These are phyloP conservation scores for Seriola dumerili DNA, from an alignment of 2,113 vertebrate genomes.

Conservation along the genomic window DNA sequence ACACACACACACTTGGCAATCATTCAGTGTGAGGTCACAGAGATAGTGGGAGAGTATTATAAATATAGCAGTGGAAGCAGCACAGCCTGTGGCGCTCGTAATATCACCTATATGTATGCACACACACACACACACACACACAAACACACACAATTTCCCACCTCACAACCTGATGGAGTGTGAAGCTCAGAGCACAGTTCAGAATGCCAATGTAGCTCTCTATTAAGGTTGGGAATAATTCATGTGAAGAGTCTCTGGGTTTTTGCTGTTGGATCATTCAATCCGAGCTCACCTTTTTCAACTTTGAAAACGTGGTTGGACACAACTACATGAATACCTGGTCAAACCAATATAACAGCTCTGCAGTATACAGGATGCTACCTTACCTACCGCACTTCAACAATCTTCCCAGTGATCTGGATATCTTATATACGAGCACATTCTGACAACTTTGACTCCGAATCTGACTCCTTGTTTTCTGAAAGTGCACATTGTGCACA, in stretches of 20 bases:
- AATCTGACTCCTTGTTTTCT: not conserved
- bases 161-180: conserved; percentile 57
- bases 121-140: not conserved
- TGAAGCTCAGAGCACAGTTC: conserved; percentile 58
- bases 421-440: not conserved
- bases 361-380: not conserved
- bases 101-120: conserved; percentile 52
- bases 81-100: conserved; percentile 47
- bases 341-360: not conserved
- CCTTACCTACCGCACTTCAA: not conserved
- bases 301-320: conserved; percentile 15
- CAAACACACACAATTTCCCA: conserved; percentile 13
- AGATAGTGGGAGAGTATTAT: conserved; percentile 49
- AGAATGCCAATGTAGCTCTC: conserved; percentile 67
- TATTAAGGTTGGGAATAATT: conserved; percentile 71
- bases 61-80: conserved; percentile 48
- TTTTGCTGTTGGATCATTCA: conserved; percentile 52
- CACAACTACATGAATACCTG: conserved; percentile 17
- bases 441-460: not conserved
- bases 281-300: conserved; percentile 15
- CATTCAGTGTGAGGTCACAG: conserved; percentile 39
- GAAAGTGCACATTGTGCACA: not conserved
- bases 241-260: conserved; percentile 61
- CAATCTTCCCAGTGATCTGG: not conserved
- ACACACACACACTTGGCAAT: conserved; percentile 9